Evolutionary conservation across 2,888 invertebrate genomes (phyloP).

Genomic region (Onchidella celtica): DNA sequence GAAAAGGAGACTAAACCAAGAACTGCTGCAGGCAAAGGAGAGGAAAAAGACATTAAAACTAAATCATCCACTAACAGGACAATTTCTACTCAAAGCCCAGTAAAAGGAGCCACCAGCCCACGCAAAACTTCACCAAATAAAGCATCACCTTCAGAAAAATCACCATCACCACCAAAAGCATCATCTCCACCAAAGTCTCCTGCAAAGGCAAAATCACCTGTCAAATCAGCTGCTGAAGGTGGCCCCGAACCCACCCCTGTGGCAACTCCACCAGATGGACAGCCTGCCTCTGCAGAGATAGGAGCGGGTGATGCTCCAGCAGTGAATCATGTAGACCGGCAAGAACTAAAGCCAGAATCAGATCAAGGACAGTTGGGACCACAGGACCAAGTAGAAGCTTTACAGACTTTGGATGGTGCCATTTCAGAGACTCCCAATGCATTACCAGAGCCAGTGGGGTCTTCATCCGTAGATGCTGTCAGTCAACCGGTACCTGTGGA

Average conservation of each 20-base stretch:
- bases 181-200: constrained; percentile 49
- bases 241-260: neutral
- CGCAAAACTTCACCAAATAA: constrained; percentile 55
- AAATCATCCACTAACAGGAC: neutral
- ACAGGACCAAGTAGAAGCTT: constrained; percentile 25
- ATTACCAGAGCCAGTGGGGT: neutral
- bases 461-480: constrained; percentile 22
- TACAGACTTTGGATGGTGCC: neutral
- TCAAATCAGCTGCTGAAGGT: neutral
- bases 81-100: constrained; percentile 39
- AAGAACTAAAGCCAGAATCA: constrained; percentile 39
- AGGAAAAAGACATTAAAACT: constrained; percentile 34
- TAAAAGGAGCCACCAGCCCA: constrained; percentile 51
- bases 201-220: constrained; percentile 47
- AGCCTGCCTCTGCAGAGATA: too few species aligned
- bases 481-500: constrained; percentile 7
- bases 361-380: constrained; percentile 34
- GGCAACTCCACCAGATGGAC: constrained; percentile 34
- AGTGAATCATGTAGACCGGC: constrained; percentile 37
- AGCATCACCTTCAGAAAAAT: constrained; percentile 25
- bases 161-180: constrained; percentile 53
- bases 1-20: constrained; percentile 56
- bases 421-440: neutral
- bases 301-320: constrained; percentile 51
- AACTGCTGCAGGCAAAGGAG: constrained; percentile 40